Conservation (phyloP, 2,888 invertebrate species). For the Subacronicta megacephala region DNA sequence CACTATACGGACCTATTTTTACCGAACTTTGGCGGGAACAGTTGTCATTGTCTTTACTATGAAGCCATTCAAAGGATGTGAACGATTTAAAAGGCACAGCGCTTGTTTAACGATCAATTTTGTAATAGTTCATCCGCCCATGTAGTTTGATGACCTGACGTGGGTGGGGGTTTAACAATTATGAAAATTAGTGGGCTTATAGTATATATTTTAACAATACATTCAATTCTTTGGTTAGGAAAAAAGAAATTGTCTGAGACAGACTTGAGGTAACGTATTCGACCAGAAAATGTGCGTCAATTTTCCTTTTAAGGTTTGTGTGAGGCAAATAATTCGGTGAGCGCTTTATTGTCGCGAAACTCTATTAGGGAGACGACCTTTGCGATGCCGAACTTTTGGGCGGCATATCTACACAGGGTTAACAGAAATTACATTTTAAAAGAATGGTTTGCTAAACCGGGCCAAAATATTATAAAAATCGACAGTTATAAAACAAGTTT, state of each 20-base stretch:
- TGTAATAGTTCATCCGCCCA: constrained; percentile 47
- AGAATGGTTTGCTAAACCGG: constrained; percentile 14
- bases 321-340: constrained; percentile 35
- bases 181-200: constrained; percentile 16
- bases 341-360: constrained; percentile 58
- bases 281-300: constrained; percentile 28
- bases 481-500: constrained; percentile 22
- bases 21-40: constrained; percentile 24
- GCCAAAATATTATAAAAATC: constrained; percentile 21
- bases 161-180: constrained; percentile 35
- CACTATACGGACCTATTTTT: constrained; percentile 34
- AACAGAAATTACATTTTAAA: constrained; percentile 5
- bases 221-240: not conserved
- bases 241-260: constrained; percentile 11
- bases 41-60: constrained; percentile 39
- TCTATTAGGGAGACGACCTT: constrained; percentile 64
- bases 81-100: constrained; percentile 32
- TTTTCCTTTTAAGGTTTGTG: constrained; percentile 37
- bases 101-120: constrained; percentile 42
- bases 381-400: constrained; percentile 41
- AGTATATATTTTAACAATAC: constrained; percentile 12
- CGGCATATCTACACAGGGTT: constrained; percentile 43
- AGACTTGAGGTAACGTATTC: constrained; percentile 16
- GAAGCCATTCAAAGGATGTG: constrained; percentile 30
- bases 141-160: constrained; percentile 46